Base-by-base conservation (phyloP, 2,888 invertebrate species). In the Ophion costatus region DNA sequence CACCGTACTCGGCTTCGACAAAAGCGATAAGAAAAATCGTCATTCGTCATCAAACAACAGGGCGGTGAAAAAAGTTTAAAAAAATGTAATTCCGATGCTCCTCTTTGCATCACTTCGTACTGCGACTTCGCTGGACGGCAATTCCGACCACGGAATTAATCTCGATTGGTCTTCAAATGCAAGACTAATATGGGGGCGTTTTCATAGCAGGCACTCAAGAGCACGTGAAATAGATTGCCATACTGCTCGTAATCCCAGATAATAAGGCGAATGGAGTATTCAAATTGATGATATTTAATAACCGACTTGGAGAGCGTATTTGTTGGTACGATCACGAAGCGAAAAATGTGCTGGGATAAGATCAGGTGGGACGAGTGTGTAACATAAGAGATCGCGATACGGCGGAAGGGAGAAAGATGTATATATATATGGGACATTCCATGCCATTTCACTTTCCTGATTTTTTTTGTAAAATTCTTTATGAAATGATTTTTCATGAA, bases 261-360 rank as follows among this genome's bases (percentile, higher is more conserved):
- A 20, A 5, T 22, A 17, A 24, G 33, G n/a, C 20, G 20, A 56
- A 29, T 9, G 20, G 29, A 42, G 57, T 59, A 77, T 80, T 80
- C 69, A 59, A 67, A 38, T 22, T 57, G 29, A 63, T 10, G 57
- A 67, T 38, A 67, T 45, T 33, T 67, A 42, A 67, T 24, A 42
- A 64, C 67, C 24, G 17, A n/a, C 57, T 78, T 6, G 20, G 20
- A 51, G 61, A 51, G 70, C 63, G 51, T 71, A 71, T 42, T 79
- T 70, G 45, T 79, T 51, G 67, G 80, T 80, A 42, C 24, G 75
- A 51, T 42, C 20, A 57, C n/a, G 78, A 82, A 71, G 71, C 78
- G 64, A 81, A 82, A 83, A 86, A 81, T 81, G 69, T 78, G 71
- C 61, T 84, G 82, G 71, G 83, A 84, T 80, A 85, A 85, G 86